Base-by-base conservation (phyloP, 2,113 vertebrate species). In the Oreochromis niloticus region DNA sequence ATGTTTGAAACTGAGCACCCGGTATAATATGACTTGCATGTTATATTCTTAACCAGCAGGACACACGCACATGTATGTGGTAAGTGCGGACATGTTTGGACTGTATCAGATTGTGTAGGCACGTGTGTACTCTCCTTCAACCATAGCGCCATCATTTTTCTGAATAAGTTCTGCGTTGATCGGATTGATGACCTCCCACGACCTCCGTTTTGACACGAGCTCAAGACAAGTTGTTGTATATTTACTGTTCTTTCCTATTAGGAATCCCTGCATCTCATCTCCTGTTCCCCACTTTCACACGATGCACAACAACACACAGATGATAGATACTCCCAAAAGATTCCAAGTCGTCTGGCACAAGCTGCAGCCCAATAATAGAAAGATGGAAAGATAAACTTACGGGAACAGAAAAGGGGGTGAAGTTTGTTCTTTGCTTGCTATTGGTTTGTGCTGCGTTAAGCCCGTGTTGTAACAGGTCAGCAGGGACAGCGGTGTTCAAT, bases 1-100 rank as follows among this genome's bases (percentile, higher is more conserved):
- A 80, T 78, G 55, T 80, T 81, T 88, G 81, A 89, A 88, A 93
- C 83, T 50, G 48, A 87, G 61, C 80, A 46, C 79, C 83, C 8
- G 4, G 80, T 87, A 85, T 87, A 82, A 88, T 85, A 85, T 87
- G 61, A 88, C 89, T 86, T 84, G 75, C 84, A 83, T 89, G 79
- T 66, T 88, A 85, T 90, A 88, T 90, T 80, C 80, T 80, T 84
- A 79, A 79, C 75, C 85, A 59, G 27, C 34, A 43, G 56, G 41
- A 59, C 24, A 81, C 48, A 56, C 13, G 54, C 6, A 48, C 19
- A 57, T 63, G 43, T 50, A 81, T 61, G 34, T 39, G 39, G 50
- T 83, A 71, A 71, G 81, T 63, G 81, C 80, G 57, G 57, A 54
- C 52, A 27, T 30, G 81, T 86, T 81, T 50, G 22, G 27, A 41